A percentile compares a stretch with the other conserved stretches of the same genome.
Conservation (phyloP, 2,113 vertebrate species). For the Lophura nycthemera region DNA sequence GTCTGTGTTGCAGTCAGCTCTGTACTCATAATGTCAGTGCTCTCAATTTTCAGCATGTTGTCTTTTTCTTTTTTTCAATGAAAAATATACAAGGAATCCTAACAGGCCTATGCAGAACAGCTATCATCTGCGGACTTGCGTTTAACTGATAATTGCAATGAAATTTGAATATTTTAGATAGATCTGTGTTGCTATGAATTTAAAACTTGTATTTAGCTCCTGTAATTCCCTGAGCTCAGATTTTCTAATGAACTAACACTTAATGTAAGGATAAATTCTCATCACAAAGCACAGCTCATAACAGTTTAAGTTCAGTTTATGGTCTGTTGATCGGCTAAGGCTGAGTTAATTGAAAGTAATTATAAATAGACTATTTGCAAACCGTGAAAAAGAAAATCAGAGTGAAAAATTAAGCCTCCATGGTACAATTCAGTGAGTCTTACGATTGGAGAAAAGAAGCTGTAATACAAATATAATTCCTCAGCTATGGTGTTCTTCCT, state of each 20-base stretch:
- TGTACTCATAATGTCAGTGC: not conserved
- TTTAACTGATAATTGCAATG: constrained; percentile 9
- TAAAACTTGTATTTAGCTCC: constrained; percentile 59
- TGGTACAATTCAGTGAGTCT: constrained; percentile 52
- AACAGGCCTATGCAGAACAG: not conserved
- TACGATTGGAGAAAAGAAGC: constrained; percentile 28
- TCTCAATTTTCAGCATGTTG: not conserved
- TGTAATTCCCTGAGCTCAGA: constrained; percentile 59
- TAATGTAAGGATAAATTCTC: constrained; percentile 77
- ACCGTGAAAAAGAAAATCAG: constrained; percentile 61
- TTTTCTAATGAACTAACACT: constrained; percentile 74
- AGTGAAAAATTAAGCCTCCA: constrained; percentile 53
- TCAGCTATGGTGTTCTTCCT: not conserved
- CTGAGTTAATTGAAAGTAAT: constrained; percentile 79
- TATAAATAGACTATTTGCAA: constrained; percentile 73
- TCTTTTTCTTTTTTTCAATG: not conserved
- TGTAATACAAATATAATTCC: constrained; percentile 31
- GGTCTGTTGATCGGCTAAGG: constrained; percentile 71
- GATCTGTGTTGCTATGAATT: constrained; percentile 50
- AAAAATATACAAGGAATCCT: not conserved
- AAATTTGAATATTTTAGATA: constrained; percentile 52
- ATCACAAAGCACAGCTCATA: constrained; percentile 70
- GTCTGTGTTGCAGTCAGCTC: not conserved
- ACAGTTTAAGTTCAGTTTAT: constrained; percentile 75
- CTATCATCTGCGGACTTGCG: not conserved